phyloP scores from a whole-genome alignment of 2,797 vertebrate genomes.

The Sphenodon punctatus region DNA sequence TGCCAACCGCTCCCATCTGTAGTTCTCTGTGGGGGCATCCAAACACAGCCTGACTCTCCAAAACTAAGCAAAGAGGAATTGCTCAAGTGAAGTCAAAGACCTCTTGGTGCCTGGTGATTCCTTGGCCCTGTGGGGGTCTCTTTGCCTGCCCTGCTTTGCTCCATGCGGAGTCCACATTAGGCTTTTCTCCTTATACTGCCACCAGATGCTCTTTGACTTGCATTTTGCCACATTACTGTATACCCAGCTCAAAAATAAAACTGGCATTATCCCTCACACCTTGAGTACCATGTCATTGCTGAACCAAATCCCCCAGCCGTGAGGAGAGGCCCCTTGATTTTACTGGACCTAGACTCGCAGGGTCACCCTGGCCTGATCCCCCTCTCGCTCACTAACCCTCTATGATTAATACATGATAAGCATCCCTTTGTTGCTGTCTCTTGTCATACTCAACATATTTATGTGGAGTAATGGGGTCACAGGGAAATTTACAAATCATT shows the following conservation, averaged over 20 bases:
- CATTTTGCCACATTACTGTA: background rate
- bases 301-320: background rate
- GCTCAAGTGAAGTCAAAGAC: background rate
- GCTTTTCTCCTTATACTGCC: background rate
- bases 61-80: background rate
- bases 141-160: background rate
- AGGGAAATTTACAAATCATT: too few species aligned
- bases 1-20: background rate
- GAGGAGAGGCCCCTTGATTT: background rate
- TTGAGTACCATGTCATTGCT: background rate
- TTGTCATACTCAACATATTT: too few species aligned
- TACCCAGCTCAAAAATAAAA: slow-evolving; percentile 57
- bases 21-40: background rate
- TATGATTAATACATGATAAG: too few species aligned
- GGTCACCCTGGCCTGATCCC: too few species aligned
- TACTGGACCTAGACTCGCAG: too few species aligned
- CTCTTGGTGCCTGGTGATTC: background rate
- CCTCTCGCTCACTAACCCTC: too few species aligned
- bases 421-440: too few species aligned
- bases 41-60: background rate
- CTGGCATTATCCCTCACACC: background rate
- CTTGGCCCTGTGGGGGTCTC: background rate
- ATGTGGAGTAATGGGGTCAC: too few species aligned
- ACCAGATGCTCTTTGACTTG: background rate
- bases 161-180: background rate